Evolutionary conservation across 2,113 vertebrate species (phyloP).

Genomic region (Dromiciops gliroides): DNA sequence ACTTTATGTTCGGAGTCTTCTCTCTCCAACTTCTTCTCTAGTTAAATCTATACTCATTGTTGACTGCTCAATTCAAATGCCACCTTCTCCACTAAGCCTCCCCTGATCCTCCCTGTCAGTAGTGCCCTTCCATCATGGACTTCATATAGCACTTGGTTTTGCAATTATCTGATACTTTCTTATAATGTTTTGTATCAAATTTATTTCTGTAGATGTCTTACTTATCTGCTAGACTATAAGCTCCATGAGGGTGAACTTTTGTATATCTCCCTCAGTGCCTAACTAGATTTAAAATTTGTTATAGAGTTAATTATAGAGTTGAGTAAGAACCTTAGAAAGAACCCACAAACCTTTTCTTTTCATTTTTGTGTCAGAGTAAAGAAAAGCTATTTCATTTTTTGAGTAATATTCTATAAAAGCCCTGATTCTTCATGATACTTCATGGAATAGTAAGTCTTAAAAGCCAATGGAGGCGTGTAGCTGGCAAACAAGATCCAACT

Average conservation of each 20-base stretch:
- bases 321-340: neutral
- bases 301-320: neutral
- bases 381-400: neutral
- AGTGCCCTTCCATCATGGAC: neutral
- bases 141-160: neutral
- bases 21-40: neutral
- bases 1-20: neutral
- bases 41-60: neutral
- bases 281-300: neutral
- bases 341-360: neutral
- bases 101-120: accelerated
- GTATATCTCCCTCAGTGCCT: neutral
- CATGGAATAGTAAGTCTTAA: neutral
- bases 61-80: neutral
- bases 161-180: neutral
- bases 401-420: neutral
- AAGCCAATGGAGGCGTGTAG: neutral
- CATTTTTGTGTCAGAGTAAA: neutral
- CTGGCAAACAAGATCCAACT: neutral
- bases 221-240: neutral
- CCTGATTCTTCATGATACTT: neutral
- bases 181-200: neutral
- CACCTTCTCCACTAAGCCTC: neutral
- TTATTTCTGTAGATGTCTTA: neutral
- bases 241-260: neutral